These are phyloP conservation scores for Caenorhabditis zanzibari DNA, from an alignment of 2,888 invertebrate genomes.

Conservation along the genomic window DNA sequence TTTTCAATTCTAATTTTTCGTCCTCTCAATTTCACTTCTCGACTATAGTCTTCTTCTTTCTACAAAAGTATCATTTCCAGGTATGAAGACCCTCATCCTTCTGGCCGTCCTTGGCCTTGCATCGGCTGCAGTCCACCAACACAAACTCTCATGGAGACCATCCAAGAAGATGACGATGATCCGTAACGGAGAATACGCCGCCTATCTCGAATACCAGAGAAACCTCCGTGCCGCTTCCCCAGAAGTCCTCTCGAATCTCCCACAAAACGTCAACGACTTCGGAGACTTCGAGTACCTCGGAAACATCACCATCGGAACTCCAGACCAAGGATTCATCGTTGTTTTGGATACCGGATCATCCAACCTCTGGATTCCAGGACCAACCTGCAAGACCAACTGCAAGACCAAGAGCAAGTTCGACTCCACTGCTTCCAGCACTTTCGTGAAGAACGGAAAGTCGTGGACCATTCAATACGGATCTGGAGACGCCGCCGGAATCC, in stretches of 20 bases:
- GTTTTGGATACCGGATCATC: constrained; percentile 79
- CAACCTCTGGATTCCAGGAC: constrained; percentile 77
- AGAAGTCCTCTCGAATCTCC: constrained; percentile 58
- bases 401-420: constrained; percentile 89
- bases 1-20: constrained; percentile 1
- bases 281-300: constrained; percentile 84
- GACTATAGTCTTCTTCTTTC: constrained; percentile 11
- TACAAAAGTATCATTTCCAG: constrained; percentile 13
- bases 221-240: constrained; percentile 60
- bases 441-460: constrained; percentile 91
- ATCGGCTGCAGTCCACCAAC: constrained; percentile 74
- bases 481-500: constrained; percentile 92
- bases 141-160: constrained; percentile 68
- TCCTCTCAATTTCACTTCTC: constrained; percentile 12
- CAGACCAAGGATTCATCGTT: constrained; percentile 73
- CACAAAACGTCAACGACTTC: constrained; percentile 69
- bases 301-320: constrained; percentile 76
- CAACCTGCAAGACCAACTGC: constrained; percentile 71
- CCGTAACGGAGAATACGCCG: constrained; percentile 66
- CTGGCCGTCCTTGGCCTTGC: constrained; percentile 71
- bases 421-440: constrained; percentile 90
- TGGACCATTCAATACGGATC: constrained; percentile 96
- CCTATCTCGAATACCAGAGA: constrained; percentile 68
- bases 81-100: constrained; percentile 61
- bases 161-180: constrained; percentile 71